phyloP scores from a whole-genome alignment of 2,113 vertebrate genomes.

The Bolborhynchus lineola region DNA sequence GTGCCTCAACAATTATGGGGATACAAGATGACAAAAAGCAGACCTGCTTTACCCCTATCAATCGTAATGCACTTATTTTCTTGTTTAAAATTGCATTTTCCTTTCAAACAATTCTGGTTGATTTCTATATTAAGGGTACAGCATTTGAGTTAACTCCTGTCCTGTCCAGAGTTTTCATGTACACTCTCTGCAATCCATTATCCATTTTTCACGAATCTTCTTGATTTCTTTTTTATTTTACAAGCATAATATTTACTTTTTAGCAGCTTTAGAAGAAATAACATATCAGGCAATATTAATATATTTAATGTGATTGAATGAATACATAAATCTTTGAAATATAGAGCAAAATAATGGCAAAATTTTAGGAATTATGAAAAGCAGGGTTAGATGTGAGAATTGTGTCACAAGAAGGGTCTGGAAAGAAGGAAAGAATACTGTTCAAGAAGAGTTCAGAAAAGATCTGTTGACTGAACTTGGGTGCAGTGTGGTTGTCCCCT shows the following conservation, averaged over 20 bases:
- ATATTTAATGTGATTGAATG: not conserved
- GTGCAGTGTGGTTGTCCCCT: not conserved
- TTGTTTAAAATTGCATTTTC: conserved; percentile 25
- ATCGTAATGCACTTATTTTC: conserved; percentile 26
- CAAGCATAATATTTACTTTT: not conserved
- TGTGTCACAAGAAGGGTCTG: not conserved
- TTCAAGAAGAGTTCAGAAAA: not conserved
- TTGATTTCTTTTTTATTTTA: not conserved
- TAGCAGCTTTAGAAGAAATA: not conserved
- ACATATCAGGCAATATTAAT: not conserved
- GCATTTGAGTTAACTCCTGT: conserved; percentile 1
- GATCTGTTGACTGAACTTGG: not conserved
- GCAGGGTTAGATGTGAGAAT: not conserved
- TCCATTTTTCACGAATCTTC: not conserved
- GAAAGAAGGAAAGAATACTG: not conserved
- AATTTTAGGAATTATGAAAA: not conserved
- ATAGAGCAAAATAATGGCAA: not conserved
- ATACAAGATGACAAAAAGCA: conserved; percentile 7
- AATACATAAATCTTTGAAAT: not conserved
- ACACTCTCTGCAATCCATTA: not conserved
- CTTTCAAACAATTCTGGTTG: not conserved
- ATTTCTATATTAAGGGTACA: not conserved
- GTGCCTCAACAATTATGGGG: not conserved
- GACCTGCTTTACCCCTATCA: conserved; percentile 8
- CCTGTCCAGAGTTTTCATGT: not conserved